These are phyloP conservation scores for Epicampocera succincta DNA, from an alignment of 2,888 invertebrate species.

Conservation along the genomic window DNA sequence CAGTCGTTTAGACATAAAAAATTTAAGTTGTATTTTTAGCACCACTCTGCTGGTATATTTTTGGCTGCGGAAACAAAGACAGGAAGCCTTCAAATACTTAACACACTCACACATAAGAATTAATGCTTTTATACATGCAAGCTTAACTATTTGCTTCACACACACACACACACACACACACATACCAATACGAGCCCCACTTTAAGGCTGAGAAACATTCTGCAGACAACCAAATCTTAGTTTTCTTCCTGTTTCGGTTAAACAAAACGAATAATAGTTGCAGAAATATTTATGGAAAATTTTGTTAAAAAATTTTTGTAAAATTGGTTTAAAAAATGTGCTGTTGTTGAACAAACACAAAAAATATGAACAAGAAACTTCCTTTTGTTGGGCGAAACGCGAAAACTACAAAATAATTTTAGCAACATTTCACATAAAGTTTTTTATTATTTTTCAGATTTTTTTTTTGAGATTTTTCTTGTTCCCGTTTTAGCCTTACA, in stretches of 20 bases:
- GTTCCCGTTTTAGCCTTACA: slow-evolving; percentile 20
- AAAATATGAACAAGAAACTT: slow-evolving; percentile 12
- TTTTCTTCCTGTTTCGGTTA: slow-evolving; percentile 20
- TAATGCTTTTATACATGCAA: neutral
- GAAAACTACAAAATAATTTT: slow-evolving; percentile 41
- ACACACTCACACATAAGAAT: slow-evolving; percentile 35
- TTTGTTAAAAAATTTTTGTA: slow-evolving; percentile 6
- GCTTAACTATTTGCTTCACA: slow-evolving; percentile 49
- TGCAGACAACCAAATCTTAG: neutral
- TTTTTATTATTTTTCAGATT: slow-evolving; percentile 37
- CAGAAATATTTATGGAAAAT: slow-evolving; percentile 29
- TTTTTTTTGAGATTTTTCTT: slow-evolving; percentile 10
- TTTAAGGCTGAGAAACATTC: too few relatives aligned
- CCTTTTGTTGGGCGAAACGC: slow-evolving; percentile 34
- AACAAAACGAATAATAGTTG: slow-evolving; percentile 44
- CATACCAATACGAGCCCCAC: slow-evolving; percentile 3
- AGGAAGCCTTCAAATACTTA: slow-evolving; percentile 57
- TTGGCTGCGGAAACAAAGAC: slow-evolving; percentile 49
- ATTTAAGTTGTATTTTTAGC: slow-evolving; percentile 55
- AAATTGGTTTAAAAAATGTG: slow-evolving; percentile 33
- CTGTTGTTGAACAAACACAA: slow-evolving; percentile 44
- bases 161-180: slow-evolving; percentile 3
- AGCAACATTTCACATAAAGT: slow-evolving; percentile 46
- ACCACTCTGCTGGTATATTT: slow-evolving; percentile 16
- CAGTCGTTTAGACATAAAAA: slow-evolving; percentile 23